Conservation (phyloP, 2,797 vertebrate species). For the Acanthurus leucopareius region DNA sequence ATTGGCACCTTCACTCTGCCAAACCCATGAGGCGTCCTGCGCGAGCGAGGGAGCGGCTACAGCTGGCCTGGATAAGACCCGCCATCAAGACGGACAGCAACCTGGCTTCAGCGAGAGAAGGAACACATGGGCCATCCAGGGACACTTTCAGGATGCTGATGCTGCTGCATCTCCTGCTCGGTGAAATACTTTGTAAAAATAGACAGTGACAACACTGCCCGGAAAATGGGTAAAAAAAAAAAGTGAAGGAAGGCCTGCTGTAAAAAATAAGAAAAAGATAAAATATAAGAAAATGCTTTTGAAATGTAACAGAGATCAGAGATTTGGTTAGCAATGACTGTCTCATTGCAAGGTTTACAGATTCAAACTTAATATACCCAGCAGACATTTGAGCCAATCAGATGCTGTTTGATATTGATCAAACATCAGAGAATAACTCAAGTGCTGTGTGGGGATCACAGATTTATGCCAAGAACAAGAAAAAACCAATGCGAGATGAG, state of each 20-base stretch:
- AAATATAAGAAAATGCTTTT: not conserved
- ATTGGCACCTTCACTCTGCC: constrained; percentile 53
- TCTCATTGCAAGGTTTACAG: not conserved
- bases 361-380: constrained; percentile 10
- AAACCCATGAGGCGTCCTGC: constrained; percentile 41
- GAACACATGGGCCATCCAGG: constrained; percentile 16
- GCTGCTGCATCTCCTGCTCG: constrained; percentile 10
- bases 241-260: not conserved
- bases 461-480: constrained; percentile 21
- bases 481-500: constrained; percentile 18
- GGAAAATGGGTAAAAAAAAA: not conserved
- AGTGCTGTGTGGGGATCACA: constrained; percentile 5
- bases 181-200: constrained; percentile 13
- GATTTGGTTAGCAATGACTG: constrained; percentile 2
- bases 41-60: constrained; percentile 50
- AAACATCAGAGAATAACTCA: constrained; percentile 31
- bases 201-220: not conserved
- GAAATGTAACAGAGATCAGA: not conserved
- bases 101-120: constrained; percentile 30
- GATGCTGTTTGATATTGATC: constrained; percentile 30
- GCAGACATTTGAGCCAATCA: constrained; percentile 15
- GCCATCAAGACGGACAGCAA: constrained; percentile 43
- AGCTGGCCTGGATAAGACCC: constrained; percentile 66
- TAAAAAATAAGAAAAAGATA: not conserved
- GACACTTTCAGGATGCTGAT: constrained; percentile 23